Conservation (phyloP, 2,888 invertebrate species). For the Cataglyphis livida region DNA sequence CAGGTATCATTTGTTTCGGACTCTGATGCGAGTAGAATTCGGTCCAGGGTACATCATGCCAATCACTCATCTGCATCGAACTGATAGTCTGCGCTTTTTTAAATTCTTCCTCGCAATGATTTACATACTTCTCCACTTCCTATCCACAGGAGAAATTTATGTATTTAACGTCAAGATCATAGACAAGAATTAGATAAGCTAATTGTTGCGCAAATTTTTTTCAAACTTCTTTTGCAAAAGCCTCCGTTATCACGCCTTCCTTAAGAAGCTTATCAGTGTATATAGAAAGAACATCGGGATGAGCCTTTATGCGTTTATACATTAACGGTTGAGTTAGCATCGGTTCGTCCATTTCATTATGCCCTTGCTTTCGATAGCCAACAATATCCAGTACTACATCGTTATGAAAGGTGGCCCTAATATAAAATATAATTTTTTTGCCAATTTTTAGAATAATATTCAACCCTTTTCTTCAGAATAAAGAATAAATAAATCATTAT, state of each 20-base stretch:
- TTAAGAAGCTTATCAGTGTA: slow-evolving; percentile 91
- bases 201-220: background rate
- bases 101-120: slow-evolving; percentile 88
- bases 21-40: slow-evolving; percentile 88
- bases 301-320: slow-evolving; percentile 93
- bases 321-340: slow-evolving; percentile 98
- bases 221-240: slow-evolving; percentile 88
- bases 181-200: background rate
- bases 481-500: background rate
- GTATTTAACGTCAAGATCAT: no score
- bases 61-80: slow-evolving; percentile 90
- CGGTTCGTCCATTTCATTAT: slow-evolving; percentile 98
- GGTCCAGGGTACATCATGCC: slow-evolving; percentile 89
- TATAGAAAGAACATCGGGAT: slow-evolving; percentile 88
- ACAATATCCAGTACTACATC: slow-evolving; percentile 95
- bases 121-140: slow-evolving; percentile 75
- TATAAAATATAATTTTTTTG: background rate
- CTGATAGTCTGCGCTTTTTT: slow-evolving; percentile 89
- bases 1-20: slow-evolving; percentile 87
- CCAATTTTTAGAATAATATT: background rate
- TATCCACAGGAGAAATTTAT: background rate
- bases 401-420: slow-evolving; percentile 93
- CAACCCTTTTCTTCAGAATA: background rate
- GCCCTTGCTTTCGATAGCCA: slow-evolving; percentile 93
- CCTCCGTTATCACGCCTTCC: slow-evolving; percentile 90